These are phyloP conservation scores for Conchocele bisecta DNA, from an alignment of 2,888 invertebrate species.

Conservation along the genomic window DNA sequence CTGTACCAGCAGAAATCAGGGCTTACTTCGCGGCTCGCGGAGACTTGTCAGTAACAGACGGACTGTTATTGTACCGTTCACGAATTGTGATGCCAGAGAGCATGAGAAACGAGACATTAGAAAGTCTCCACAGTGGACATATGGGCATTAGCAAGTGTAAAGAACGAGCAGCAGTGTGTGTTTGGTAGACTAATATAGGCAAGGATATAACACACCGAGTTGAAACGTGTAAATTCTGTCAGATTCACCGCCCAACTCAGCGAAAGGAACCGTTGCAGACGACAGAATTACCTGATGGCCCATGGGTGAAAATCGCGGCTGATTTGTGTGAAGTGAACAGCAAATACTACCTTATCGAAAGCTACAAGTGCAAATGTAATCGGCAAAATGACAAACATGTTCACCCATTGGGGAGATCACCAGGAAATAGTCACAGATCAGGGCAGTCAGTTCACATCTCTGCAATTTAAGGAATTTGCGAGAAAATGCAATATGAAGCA, in stretches of 20 bases:
- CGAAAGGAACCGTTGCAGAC: constrained; percentile 46
- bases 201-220: constrained; percentile 28
- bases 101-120: too few species aligned
- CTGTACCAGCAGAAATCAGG: too few species aligned
- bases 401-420: constrained; percentile 44
- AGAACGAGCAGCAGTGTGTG: constrained; percentile 11
- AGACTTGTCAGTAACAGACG: too few species aligned
- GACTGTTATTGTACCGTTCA: too few species aligned
- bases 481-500: constrained; percentile 18
- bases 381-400: constrained; percentile 45
- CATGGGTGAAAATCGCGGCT: constrained; percentile 51
- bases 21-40: too few species aligned
- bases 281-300: constrained; percentile 38
- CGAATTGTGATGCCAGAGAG: too few species aligned
- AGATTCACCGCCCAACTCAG: constrained; percentile 33
- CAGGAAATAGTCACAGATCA: constrained; percentile 35
- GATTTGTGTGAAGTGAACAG: constrained; percentile 46
- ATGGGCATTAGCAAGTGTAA: constrained; percentile 50
- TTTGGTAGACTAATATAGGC: constrained; percentile 54
- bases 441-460: constrained; percentile 37
- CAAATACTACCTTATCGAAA: constrained; percentile 17
- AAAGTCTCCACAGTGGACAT: constrained; percentile 54
- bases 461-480: constrained; percentile 33
- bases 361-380: constrained; percentile 28
- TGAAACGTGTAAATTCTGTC: constrained; percentile 35